phyloP scores from a whole-genome alignment of 2,797 vertebrate genomes.

The Mycteria americana region DNA sequence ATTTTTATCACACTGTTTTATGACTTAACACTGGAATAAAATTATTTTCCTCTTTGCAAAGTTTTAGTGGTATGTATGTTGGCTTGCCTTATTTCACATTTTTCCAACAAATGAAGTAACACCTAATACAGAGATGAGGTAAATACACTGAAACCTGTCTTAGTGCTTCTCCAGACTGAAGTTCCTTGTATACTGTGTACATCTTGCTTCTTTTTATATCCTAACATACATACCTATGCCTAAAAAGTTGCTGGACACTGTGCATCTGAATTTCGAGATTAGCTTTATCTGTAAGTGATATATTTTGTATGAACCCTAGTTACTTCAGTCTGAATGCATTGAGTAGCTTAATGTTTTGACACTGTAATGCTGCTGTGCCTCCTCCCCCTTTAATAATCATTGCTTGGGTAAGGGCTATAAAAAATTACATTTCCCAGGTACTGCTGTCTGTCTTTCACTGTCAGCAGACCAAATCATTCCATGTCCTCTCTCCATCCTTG shows the following conservation, averaged over 20 bases:
- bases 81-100: background rate
- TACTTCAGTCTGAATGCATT: background rate
- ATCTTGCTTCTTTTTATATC: background rate
- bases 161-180: background rate
- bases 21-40: conserved; percentile 41
- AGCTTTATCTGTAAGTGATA: background rate
- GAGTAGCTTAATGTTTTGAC: background rate
- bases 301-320: background rate
- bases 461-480: background rate
- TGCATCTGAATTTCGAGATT: background rate
- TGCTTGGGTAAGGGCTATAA: background rate
- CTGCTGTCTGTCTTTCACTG: background rate
- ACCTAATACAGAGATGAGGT: background rate
- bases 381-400: background rate
- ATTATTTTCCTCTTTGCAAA: background rate
- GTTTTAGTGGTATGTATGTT: background rate
- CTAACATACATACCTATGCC: background rate
- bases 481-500: accelerated
- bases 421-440: background rate
- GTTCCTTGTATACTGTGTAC: background rate
- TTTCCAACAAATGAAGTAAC: background rate
- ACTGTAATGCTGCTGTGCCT: background rate
- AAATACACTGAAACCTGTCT: background rate
- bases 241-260: accelerated
- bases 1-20: background rate